Conservation (phyloP, 2,888 invertebrate species). For the Baccha elongata region DNA sequence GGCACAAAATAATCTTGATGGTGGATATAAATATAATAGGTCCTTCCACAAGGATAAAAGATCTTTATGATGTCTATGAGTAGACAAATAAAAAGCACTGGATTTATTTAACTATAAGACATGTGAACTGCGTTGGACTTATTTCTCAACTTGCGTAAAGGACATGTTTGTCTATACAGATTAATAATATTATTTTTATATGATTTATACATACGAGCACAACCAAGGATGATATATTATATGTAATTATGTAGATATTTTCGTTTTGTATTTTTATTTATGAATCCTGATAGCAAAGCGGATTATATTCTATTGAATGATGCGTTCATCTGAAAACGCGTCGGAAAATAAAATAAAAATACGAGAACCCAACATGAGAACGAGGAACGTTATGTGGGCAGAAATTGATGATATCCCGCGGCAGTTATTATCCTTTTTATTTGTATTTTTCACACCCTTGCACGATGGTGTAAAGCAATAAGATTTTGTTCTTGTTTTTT, state of each 20-base stretch:
- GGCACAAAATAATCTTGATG: background rate
- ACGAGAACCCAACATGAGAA: background rate
- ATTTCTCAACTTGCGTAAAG: background rate
- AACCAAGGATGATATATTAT: background rate
- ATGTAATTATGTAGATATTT: constrained; percentile 2
- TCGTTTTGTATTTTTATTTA: background rate
- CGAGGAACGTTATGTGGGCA: constrained; percentile 15
- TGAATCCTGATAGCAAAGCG: constrained; percentile 16
- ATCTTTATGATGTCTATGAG: constrained; percentile 11
- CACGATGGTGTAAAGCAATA: constrained; percentile 1
- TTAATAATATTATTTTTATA: constrained; percentile 3
- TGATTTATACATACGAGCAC: background rate
- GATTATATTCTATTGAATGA: constrained; percentile 9
- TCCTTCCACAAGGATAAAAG: constrained; percentile 22
- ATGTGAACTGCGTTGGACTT: background rate
- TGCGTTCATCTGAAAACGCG: constrained; percentile 11
- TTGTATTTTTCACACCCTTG: background rate
- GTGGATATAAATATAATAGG: background rate
- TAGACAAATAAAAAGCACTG: too few species aligned
- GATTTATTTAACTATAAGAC: too few species aligned
- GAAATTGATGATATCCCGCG: constrained; percentile 4
- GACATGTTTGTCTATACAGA: constrained; percentile 8
- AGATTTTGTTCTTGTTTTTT: background rate
- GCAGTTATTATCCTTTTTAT: constrained; percentile 1
- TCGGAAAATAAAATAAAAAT: constrained; percentile 27